Conservation (phyloP, 2,888 invertebrate species). For the Capitulum mitella region DNA sequence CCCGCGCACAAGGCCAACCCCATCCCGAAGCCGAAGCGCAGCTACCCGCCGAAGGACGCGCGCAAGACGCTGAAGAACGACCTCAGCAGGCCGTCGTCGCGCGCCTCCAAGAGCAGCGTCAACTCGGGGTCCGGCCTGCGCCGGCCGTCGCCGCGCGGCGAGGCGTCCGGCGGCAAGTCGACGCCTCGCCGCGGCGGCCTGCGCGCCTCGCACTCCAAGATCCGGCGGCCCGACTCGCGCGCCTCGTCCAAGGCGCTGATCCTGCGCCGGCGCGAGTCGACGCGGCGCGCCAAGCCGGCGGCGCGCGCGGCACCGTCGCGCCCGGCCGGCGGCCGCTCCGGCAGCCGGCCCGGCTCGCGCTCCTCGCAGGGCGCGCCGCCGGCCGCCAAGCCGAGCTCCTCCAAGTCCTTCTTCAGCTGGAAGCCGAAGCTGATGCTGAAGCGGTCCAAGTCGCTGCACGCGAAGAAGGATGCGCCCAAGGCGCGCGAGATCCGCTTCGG, state of each 20-base stretch:
- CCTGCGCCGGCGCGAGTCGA: not conserved
- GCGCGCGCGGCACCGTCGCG: not conserved
- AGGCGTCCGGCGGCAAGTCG: not conserved
- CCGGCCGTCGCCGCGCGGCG: not conserved
- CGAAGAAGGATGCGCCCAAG: not conserved
- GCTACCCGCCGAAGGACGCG: not conserved
- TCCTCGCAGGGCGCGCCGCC: not conserved
- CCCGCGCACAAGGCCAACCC: not conserved
- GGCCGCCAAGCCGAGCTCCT: not conserved
- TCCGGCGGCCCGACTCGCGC: conserved; percentile 10
- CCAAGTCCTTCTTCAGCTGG: not conserved
- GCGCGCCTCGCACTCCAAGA: not conserved
- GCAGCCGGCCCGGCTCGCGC: not conserved
- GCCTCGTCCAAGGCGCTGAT: conserved; percentile 10
- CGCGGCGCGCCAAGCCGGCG: not conserved
- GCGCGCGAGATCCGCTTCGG: not conserved
- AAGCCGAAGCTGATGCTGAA: conserved; percentile 4
- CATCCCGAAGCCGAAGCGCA: not conserved
- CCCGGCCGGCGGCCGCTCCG: not conserved
- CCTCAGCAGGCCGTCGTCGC: not conserved
- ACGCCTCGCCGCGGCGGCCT: not conserved
- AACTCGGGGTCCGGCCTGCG: not conserved
- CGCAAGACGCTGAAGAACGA: not conserved
- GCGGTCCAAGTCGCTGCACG: not conserved
- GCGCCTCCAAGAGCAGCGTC: conserved; percentile 5